Evolutionary conservation across 2,113 vertebrate species (phyloP), one percentile per base, ranked within the genome.

Genomic region (Ovis canadensis): DNA sequence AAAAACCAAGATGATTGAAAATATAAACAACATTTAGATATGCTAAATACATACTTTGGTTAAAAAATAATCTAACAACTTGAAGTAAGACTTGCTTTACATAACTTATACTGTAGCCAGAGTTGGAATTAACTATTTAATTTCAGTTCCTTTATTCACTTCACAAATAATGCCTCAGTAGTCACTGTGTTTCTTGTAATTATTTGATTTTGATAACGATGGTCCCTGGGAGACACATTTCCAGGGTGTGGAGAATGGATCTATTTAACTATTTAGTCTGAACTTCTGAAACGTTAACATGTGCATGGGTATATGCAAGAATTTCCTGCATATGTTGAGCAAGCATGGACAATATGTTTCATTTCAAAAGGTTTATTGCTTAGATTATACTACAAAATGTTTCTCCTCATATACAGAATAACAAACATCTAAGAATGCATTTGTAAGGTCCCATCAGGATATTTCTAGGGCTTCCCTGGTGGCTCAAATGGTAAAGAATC

Each of bases 331-430:
- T 96, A 96, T 81, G 88, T 43, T 97, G 82, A 97, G n/a, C 57
- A 74, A 91, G 43, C 77, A 45, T 57, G 23, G 55, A 91, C 82
- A 96, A 88, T 93, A 96, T 97, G 94, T 64, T 97, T 94, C 54
- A 86, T 93, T 97, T 98, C 85, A 97, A 95, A 96, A 96, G 48
- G 31, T 27, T 91, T 93, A 88, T 85, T 94, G 85, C 77, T 95
- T 88, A 88, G 77, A 36, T 57, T 91, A 92, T 57, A 92, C 27
- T 84, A 57, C 77, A 90, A 83, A 94, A 87, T 95, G 60, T 33
- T n/a, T 95, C 62, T 90, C 3, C 29, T 17, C 36, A 45, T 84
- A 85, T n/a, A 97, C 83, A 81, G 36, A 90, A 25, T 87, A 80
- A 67, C 16, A 59, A 92, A 62, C 31, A 71, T 80, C 25, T 93